Percentiles rank a stretch among this genome's conserved stretches.
Evolutionary conservation across 1,140 invertebrate species (phyloP).

Genomic region (Pseudobourletiella spinata): DNA sequence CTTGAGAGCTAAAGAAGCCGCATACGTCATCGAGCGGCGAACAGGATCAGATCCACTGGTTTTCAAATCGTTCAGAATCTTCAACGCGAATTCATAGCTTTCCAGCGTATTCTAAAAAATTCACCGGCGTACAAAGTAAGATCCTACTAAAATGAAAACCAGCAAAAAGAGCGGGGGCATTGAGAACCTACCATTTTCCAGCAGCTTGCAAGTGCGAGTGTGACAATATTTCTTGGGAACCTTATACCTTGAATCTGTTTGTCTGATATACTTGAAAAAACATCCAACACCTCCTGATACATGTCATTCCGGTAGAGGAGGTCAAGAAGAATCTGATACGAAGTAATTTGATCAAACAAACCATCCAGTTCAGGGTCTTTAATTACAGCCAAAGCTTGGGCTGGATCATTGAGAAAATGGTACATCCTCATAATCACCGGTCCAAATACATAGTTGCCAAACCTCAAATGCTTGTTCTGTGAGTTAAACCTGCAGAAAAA

Average conservation of each 20-base stretch:
- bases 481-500: constrained; percentile 52
- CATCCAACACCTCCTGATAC: constrained; percentile 57
- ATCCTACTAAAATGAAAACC: too few species aligned
- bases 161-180: background rate
- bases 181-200: constrained; percentile 59
- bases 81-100: constrained; percentile 54
- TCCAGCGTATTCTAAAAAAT: constrained; percentile 58
- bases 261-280: constrained; percentile 49
- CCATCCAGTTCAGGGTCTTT: constrained; percentile 50
- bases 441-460: constrained; percentile 70
- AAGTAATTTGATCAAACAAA: constrained; percentile 60
- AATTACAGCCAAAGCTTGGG: constrained; percentile 56
- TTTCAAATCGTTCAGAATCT: constrained; percentile 51
- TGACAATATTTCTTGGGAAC: constrained; percentile 56
- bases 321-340: constrained; percentile 60
- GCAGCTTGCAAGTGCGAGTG: constrained; percentile 57
- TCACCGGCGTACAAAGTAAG: background rate
- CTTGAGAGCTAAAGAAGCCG: constrained; percentile 55
- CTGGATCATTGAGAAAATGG: constrained; percentile 57
- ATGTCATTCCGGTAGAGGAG: constrained; percentile 58
- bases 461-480: constrained; percentile 61
- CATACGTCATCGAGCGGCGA: constrained; percentile 52
- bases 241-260: constrained; percentile 51
- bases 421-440: constrained; percentile 72
- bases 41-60: constrained; percentile 47